Evolutionary conservation across 2,113 vertebrate species (phyloP).

Genomic region (Lophius piscatorius): DNA sequence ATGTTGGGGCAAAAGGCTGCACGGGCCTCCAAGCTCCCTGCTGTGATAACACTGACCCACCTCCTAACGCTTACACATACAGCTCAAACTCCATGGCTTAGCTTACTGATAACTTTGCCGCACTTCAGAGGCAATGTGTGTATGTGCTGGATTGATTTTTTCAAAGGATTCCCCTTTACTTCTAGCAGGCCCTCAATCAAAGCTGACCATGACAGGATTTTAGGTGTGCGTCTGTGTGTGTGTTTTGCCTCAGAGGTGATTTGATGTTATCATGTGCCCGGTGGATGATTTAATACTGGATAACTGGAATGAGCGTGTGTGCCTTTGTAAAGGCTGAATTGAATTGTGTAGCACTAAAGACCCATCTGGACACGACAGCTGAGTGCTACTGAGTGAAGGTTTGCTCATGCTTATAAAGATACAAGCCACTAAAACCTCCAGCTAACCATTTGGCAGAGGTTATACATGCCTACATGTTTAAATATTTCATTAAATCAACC

Average conservation of each 20-base stretch:
- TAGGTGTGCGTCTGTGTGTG: constrained; percentile 8
- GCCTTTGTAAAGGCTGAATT: constrained; percentile 29
- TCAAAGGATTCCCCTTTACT: constrained; percentile 49
- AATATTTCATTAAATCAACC: constrained; percentile 24
- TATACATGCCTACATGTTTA: constrained; percentile 16
- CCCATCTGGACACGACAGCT: neutral
- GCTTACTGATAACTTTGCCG: constrained; percentile 60
- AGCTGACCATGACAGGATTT: constrained; percentile 21
- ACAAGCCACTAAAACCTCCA: constrained; percentile 21
- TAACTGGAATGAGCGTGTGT: constrained; percentile 17
- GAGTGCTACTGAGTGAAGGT: constrained; percentile 16
- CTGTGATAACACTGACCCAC: constrained; percentile 61
- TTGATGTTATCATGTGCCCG: constrained; percentile 35
- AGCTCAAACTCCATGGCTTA: constrained; percentile 30
- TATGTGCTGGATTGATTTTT: constrained; percentile 51
- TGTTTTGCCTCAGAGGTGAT: constrained; percentile 36
- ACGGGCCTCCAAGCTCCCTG: constrained; percentile 61
- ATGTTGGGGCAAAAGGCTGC: constrained; percentile 68
- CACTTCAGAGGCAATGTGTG: constrained; percentile 56
- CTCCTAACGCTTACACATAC: constrained; percentile 35
- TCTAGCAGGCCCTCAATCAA: constrained; percentile 46
- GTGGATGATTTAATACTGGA: constrained; percentile 36
- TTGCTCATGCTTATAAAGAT: too few relatives aligned
- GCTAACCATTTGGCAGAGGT: constrained; percentile 22
- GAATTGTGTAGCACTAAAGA: constrained; percentile 35